phyloP scores from a whole-genome alignment of 2,113 vertebrate genomes.

The Oryzias woworae region DNA sequence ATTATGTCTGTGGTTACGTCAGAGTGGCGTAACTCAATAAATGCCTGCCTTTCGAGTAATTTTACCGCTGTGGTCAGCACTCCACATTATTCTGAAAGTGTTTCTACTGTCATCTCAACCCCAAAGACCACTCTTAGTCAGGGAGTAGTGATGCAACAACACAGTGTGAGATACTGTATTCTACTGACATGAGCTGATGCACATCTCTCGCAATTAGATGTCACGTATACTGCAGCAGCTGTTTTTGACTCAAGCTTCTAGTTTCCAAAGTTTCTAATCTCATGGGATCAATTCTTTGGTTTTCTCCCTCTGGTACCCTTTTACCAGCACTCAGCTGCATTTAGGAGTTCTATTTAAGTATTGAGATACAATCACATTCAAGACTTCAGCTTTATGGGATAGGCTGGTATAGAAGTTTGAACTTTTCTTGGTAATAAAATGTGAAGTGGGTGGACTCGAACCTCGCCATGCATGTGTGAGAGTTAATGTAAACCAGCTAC shows the following conservation, averaged over 20 bases:
- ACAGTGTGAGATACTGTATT: slow-evolving; percentile 31
- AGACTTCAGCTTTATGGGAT: slow-evolving; percentile 25
- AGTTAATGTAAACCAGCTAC: slow-evolving; percentile 73
- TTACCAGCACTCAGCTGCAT: slow-evolving; percentile 18
- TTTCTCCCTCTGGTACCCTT: slow-evolving; percentile 5
- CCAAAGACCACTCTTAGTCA: slow-evolving; percentile 16
- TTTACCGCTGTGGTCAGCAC: background rate
- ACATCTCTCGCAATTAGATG: slow-evolving; percentile 43
- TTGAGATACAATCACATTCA: slow-evolving; percentile 33
- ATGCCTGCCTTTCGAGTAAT: background rate
- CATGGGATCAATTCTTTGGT: slow-evolving; percentile 36
- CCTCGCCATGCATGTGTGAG: slow-evolving; percentile 61
- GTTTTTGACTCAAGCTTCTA: slow-evolving; percentile 37
- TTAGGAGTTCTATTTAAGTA: slow-evolving; percentile 48
- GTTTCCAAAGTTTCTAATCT: slow-evolving; percentile 48
- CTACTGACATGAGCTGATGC: slow-evolving; percentile 19
- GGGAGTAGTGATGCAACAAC: slow-evolving; percentile 21
- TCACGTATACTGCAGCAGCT: slow-evolving; percentile 23
- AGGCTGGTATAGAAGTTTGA: slow-evolving; percentile 49
- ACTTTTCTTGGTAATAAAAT: slow-evolving; percentile 65
- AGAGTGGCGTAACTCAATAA: no score
- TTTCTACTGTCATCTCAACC: background rate
- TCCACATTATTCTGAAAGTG: background rate
- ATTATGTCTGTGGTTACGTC: no score
- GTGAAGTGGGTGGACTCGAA: slow-evolving; percentile 62